phyloP scores from a whole-genome alignment of 2,888 invertebrate species.

The Platycheirus rosarum region DNA sequence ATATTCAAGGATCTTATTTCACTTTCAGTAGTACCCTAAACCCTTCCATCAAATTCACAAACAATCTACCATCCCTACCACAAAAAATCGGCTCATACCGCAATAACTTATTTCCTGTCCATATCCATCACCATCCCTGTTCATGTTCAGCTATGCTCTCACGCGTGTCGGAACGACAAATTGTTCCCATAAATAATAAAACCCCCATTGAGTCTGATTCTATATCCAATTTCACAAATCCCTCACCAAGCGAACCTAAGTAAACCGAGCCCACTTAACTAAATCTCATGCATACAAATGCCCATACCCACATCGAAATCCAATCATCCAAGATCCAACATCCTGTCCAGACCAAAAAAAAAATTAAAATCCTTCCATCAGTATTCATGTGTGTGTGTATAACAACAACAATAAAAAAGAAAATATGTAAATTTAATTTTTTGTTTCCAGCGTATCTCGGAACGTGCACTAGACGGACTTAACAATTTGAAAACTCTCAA shows the following conservation, averaged over 20 bases:
- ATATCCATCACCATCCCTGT: conserved; percentile 11
- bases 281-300: conserved; percentile 3
- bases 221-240: conserved; percentile 30
- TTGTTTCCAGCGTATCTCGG: conserved; percentile 86
- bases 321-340: conserved; percentile 28
- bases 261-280: conserved; percentile 23
- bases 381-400: no score
- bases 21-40: no score
- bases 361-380: background rate
- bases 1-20: no score
- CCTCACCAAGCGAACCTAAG: background rate
- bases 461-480: conserved; percentile 90
- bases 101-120: conserved; percentile 12
- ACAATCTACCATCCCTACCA: background rate
- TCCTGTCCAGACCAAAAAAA: conserved; percentile 4
- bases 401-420: background rate
- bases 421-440: background rate
- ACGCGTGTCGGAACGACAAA: conserved; percentile 5
- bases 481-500: conserved; percentile 88
- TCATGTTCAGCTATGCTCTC: background rate
- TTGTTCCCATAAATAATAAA: conserved; percentile 12
- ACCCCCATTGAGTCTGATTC: conserved; percentile 3
- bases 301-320: conserved; percentile 24
- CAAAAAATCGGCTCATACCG: background rate
- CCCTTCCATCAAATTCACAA: conserved; percentile 14